A percentile compares a stretch with the other conserved stretches of the same genome.
Evolutionary conservation across 1,140 invertebrate genomes (phyloP).

Genomic region (Leptinotarsa texana): DNA sequence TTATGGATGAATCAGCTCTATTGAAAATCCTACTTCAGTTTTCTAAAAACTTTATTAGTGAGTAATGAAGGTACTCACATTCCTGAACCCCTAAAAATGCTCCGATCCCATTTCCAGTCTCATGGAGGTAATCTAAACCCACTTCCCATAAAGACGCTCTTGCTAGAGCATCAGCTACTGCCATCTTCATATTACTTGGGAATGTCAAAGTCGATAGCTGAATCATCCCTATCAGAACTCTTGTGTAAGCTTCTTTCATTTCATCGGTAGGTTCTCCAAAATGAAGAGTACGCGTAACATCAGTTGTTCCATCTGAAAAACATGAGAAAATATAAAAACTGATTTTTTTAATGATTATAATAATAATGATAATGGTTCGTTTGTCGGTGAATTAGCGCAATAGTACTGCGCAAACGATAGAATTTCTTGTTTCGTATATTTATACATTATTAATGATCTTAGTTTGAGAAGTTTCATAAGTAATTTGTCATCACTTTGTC

Average conservation of each 20-base stretch:
- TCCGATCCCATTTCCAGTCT: conserved; percentile 90
- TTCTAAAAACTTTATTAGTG: not conserved
- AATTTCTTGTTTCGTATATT: no score
- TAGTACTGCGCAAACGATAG: no score
- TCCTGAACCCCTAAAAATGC: conserved; percentile 84
- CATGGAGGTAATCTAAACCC: conserved; percentile 82
- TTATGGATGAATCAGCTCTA: not conserved
- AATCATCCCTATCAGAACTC: conserved; percentile 86
- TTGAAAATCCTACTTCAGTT: not conserved
- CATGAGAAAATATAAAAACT: no score
- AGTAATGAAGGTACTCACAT: conserved; percentile 59
- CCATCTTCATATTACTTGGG: conserved; percentile 67
- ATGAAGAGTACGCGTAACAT: conserved; percentile 90
- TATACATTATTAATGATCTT: no score
- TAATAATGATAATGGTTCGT: no score
- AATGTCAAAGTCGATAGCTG: conserved; percentile 70
- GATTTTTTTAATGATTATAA: no score
- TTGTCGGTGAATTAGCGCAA: no score
- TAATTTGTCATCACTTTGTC: no score
- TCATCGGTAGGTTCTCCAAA: conserved; percentile 77
- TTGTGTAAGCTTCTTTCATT: conserved; percentile 83
- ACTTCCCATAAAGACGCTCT: conserved; percentile 79
- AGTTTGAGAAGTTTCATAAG: no score
- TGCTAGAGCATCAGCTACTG: conserved; percentile 75
- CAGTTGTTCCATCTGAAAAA: conserved; percentile 83